These are phyloP conservation scores for Acanthosoma haemorrhoidale DNA, from an alignment of 2,888 invertebrate species.

Conservation along the genomic window DNA sequence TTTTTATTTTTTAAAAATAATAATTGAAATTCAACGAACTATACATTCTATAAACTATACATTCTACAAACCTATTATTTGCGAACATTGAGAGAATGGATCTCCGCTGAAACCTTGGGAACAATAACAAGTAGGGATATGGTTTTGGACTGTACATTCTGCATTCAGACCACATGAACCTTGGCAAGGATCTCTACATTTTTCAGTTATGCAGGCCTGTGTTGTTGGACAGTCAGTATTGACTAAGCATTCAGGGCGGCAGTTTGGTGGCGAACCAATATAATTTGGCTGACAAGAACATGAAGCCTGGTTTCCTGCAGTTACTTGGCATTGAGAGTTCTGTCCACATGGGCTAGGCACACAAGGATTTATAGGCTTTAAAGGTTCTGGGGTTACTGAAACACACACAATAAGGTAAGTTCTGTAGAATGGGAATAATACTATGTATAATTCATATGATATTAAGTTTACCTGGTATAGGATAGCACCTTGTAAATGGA, in stretches of 20 bases:
- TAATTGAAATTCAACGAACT: neutral
- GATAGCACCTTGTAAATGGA: slow-evolving; percentile 60
- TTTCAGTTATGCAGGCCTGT: slow-evolving; percentile 49
- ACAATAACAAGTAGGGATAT: slow-evolving; percentile 53
- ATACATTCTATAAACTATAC: neutral
- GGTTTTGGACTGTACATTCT: slow-evolving; percentile 48
- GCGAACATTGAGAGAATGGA: slow-evolving; percentile 64
- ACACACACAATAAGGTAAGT: neutral
- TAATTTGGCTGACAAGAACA: slow-evolving; percentile 49
- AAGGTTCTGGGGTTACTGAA: slow-evolving; percentile 43
- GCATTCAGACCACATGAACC: slow-evolving; percentile 51
- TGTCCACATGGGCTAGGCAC: slow-evolving; percentile 58
- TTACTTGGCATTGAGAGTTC: slow-evolving; percentile 47
- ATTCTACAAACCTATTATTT: slow-evolving; percentile 45
- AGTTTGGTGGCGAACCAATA: slow-evolving; percentile 49
- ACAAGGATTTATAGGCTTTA: slow-evolving; percentile 52
- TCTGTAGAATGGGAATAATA: too few species aligned
- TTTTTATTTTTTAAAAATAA: neutral
- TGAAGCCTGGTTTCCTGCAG: slow-evolving; percentile 45
- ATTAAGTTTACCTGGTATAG: slow-evolving; percentile 36
- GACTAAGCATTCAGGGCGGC: slow-evolving; percentile 49
- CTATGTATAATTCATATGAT: neutral
- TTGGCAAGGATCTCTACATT: slow-evolving; percentile 50
- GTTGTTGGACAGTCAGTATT: slow-evolving; percentile 50
- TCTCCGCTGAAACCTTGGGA: slow-evolving; percentile 62